Conservation (phyloP, 2,888 invertebrate species). For the Dorcus hopei region DNA sequence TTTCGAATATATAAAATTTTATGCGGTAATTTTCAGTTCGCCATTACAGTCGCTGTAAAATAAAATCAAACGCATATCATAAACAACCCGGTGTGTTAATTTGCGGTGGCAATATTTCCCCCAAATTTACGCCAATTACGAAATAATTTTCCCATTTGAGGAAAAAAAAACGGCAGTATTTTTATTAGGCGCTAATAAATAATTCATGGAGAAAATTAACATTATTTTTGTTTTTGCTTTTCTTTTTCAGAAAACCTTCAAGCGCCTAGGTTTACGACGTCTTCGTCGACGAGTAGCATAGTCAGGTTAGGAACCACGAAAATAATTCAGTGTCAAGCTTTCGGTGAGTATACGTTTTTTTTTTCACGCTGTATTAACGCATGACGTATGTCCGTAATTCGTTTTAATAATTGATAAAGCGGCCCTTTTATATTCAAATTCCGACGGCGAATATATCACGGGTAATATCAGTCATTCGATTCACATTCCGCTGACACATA, state of each 20-base stretch:
- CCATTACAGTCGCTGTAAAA: neutral
- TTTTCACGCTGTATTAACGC: too few species aligned
- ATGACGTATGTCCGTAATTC: too few species aligned
- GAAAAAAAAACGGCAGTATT: too few species aligned
- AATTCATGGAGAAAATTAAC: too few species aligned
- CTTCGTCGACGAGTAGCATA: conserved; percentile 80
- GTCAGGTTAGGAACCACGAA: conserved; percentile 86
- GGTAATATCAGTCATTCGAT: too few species aligned
- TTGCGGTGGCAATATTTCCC: neutral
- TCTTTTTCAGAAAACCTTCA: conserved; percentile 62
- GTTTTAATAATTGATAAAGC: too few species aligned
- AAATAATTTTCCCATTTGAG: too few species aligned
- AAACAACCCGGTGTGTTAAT: neutral
- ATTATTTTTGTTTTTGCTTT: conserved; percentile 7
- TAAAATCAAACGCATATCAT: neutral
- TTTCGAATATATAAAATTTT: neutral
- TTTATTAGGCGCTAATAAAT: too few species aligned
- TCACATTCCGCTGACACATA: too few species aligned
- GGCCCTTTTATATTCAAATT: too few species aligned
- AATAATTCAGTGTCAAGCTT: conserved; percentile 88
- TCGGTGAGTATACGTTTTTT: conserved; percentile 60
- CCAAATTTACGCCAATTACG: too few species aligned
- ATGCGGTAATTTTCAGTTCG: neutral
- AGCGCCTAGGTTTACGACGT: conserved; percentile 84
- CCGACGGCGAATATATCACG: too few species aligned